Evolutionary conservation across 2,888 invertebrate genomes (phyloP).

Genomic region (Drosophila colorata): DNA sequence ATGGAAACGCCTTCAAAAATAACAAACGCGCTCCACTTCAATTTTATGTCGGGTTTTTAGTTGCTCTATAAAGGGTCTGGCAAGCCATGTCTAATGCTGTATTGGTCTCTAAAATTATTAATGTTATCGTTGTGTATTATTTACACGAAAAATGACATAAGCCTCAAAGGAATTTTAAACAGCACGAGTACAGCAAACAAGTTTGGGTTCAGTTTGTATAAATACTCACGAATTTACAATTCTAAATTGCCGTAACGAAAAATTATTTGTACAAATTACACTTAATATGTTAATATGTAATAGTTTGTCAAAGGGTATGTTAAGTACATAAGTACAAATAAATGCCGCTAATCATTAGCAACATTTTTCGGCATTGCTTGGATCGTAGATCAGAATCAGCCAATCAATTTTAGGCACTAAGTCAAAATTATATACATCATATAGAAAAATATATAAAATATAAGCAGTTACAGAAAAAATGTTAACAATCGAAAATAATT

Average conservation of each 20-base stretch:
- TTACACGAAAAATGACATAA: constrained; percentile 62
- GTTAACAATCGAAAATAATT: too few relatives aligned
- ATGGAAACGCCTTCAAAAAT: constrained; percentile 59
- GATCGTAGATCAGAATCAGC: constrained; percentile 5
- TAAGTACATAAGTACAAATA: constrained; percentile 7
- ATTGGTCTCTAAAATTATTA: constrained; percentile 11
- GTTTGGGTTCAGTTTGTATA: constrained; percentile 10
- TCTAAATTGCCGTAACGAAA: constrained; percentile 43
- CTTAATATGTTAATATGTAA: too few relatives aligned
- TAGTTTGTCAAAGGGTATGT: constrained; percentile 14
- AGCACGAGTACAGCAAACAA: constrained; percentile 4
- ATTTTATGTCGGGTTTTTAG: constrained; percentile 14
- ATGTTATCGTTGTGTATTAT: constrained; percentile 3
- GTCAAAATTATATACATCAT: neutral
- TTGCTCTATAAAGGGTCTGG: constrained; percentile 15
- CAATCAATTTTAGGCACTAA: neutral
- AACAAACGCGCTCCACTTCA: constrained; percentile 42
- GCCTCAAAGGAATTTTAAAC: constrained; percentile 39
- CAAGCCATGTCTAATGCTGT: constrained; percentile 5
- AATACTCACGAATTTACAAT: constrained; percentile 39
- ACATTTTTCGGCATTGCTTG: neutral
- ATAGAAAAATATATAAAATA: too few relatives aligned
- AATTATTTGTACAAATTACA: constrained; percentile 59
- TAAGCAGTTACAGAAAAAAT: too few relatives aligned
- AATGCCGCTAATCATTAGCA: constrained; percentile 10